Conservation (phyloP, 2,113 vertebrate species). For the Apistogramma diplotaenia region DNA sequence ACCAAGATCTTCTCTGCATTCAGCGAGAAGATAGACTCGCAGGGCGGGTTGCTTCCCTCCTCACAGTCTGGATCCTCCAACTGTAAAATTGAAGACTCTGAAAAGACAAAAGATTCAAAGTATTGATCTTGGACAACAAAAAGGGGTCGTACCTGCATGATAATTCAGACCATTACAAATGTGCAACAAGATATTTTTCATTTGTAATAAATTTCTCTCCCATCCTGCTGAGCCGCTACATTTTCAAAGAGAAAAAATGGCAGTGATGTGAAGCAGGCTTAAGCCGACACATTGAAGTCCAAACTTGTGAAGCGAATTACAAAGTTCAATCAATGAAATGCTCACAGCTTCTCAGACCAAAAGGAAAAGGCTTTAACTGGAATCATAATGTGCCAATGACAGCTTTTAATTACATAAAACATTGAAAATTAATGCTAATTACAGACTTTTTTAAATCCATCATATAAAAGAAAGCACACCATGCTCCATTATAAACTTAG, state of each 20-base stretch:
- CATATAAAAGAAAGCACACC: background rate
- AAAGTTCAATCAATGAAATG: background rate
- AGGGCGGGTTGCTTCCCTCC: constrained; percentile 83
- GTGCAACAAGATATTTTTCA: background rate
- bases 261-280: background rate
- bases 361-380: background rate
- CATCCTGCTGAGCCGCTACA: background rate
- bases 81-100: constrained; percentile 89
- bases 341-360: background rate
- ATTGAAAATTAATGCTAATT: background rate
- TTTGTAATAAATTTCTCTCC: background rate
- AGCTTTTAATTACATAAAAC: background rate
- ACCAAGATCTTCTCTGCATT: constrained; percentile 97
- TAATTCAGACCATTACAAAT: background rate
- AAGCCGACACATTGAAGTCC: background rate
- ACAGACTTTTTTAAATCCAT: background rate
- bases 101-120: constrained; percentile 4
- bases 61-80: constrained; percentile 90
- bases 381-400: background rate
- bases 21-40: constrained; percentile 89
- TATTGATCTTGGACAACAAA: background rate
- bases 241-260: background rate
- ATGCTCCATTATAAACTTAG: background rate
- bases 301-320: background rate
- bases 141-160: background rate